phyloP scores from a whole-genome alignment of 2,113 vertebrate genomes.

The Nipponia nippon region DNA sequence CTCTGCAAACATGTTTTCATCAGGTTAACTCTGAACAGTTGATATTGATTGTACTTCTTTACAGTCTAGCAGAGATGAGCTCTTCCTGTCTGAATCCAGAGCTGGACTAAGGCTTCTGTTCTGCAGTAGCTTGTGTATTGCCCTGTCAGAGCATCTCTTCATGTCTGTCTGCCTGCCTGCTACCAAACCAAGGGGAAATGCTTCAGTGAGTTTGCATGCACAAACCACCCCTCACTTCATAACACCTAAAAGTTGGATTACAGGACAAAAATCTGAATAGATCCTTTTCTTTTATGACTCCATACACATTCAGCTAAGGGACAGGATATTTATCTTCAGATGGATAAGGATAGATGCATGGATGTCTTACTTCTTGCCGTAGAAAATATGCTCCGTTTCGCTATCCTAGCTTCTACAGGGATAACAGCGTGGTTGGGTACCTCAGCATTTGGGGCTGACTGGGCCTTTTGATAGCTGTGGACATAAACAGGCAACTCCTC shows the following conservation, averaged over 20 bases:
- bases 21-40: not conserved
- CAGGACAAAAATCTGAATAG: not conserved
- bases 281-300: not conserved
- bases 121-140: not conserved
- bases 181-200: not conserved
- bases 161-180: not conserved
- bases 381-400: not conserved
- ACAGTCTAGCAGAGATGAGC: not conserved
- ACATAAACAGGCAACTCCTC: not conserved
- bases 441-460: not conserved
- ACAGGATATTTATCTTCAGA: not conserved
- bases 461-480: not conserved
- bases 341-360: not conserved
- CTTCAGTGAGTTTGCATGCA: not conserved
- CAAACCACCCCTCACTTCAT: not conserved
- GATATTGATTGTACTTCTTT: not conserved
- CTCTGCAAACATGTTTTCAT: not conserved
- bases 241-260: not conserved
- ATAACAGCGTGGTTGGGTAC: not conserved
- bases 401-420: not conserved
- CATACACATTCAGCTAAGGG: not conserved
- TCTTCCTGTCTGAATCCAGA: not conserved
- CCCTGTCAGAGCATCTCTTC: not conserved
- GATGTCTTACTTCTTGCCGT: not conserved
- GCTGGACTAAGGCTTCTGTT: not conserved